Evolutionary conservation across 2,888 invertebrate genomes (phyloP).

Genomic region (Leptothorax acervorum): DNA sequence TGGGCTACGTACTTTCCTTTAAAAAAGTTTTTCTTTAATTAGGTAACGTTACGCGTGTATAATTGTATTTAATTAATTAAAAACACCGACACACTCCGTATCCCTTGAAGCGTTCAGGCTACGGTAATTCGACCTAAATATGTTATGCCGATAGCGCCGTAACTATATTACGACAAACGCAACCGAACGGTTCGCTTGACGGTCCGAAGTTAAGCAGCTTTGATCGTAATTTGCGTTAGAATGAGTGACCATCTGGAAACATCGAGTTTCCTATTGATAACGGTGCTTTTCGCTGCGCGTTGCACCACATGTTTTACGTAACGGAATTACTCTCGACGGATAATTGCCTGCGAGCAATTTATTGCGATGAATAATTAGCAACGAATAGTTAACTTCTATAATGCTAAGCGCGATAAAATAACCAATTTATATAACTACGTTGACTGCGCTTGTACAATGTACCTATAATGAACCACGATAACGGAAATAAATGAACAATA

Average conservation of each 20-base stretch:
- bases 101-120: background rate
- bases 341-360: background rate
- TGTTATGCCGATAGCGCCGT: background rate
- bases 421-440: background rate
- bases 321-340: background rate
- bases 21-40: background rate
- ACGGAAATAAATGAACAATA: background rate
- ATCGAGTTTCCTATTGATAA: background rate
- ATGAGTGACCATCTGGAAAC: constrained; percentile 21
- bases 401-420: background rate
- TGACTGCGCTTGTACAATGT: background rate
- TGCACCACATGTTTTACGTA: background rate
- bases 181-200: constrained; percentile 8
- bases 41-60: background rate
- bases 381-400: background rate
- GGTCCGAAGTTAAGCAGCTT: constrained; percentile 28
- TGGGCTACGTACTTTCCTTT: no score
- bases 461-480: background rate
- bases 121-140: background rate
- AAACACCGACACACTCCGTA: background rate
- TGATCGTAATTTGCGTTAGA: constrained; percentile 21
- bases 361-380: constrained; percentile 11
- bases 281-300: background rate
- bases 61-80: constrained; percentile 14
- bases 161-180: constrained; percentile 7